Base-by-base conservation (phyloP, 2,888 invertebrate genomes). In the Phrixothrix hirtus region DNA sequence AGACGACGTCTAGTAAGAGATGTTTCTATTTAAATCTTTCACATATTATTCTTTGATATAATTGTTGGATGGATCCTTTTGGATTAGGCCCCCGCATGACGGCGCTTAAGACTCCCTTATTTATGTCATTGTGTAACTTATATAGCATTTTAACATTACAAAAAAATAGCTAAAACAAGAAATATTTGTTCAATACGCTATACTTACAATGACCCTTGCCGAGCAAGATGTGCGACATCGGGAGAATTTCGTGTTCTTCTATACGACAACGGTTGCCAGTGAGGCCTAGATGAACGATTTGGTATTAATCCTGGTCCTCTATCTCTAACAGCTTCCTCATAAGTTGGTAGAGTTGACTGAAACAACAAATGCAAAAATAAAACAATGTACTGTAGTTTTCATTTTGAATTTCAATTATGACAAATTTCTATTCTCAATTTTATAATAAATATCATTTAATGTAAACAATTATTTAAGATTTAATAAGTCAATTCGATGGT, bases 271-370 rank as follows among this genome's bases (percentile, higher is more conserved):
- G 69, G 70, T 11, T 74, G 72, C 75, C 75, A 75, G 48, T 74
- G 75, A 5, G 75, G 75, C 54, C 75, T 63, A 37, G 70, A 70
- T 13, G 70, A 57, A 35, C 74, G 63, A 50, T 64, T 67, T 14
- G 61, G 55, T 29, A 64, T 45, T 39, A 67, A 51, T 16, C 67
- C 68, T 15, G 65, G 65, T 55, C 60, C 58, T 32, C 72, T 65
- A 42, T 75, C 75, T 16, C 77, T 62, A 14, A 75, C 75, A 1
- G 80, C 79, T 62, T 80, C 81, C 60, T 80, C 80, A 60, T 80
- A 80, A 2, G 77, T 75, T 6, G 80, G 80, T 37, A 79, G 70
- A 26, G 72, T 71, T 36, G 72, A 70, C 73, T 75, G 63, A 17
- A 63, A 61, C 34, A 58, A 30, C 27, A 37, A 29, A 11, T 15